Evolutionary conservation across 2,888 invertebrate species (phyloP).

Genomic region (Craniophora ligustri): DNA sequence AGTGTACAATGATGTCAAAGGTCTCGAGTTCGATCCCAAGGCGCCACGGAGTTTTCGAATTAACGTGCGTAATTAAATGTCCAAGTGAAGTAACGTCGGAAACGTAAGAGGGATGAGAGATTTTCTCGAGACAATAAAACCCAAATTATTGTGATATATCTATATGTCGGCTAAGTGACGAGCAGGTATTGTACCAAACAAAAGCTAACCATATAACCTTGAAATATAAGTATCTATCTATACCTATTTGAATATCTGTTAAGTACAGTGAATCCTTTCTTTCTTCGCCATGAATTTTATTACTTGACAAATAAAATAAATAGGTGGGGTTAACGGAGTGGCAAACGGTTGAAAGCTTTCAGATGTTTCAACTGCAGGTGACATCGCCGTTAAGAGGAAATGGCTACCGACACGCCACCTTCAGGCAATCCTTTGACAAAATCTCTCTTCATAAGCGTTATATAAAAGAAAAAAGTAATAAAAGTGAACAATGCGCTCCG

Average conservation of each 20-base stretch:
- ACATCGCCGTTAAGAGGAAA: constrained; percentile 69
- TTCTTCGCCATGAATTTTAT: constrained; percentile 40
- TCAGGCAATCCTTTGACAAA: constrained; percentile 45
- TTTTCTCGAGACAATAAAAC: no score
- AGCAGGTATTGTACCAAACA: no score
- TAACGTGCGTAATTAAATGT: no score
- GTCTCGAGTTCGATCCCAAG: no score
- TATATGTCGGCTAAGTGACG: no score
- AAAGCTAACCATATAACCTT: not conserved
- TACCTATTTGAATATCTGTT: not conserved
- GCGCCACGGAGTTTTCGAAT: no score
- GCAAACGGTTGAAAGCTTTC: constrained; percentile 82
- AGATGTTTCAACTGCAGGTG: constrained; percentile 71
- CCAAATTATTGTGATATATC: no score
- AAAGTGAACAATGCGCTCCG: constrained; percentile 6
- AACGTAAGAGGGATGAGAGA: no score
- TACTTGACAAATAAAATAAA: constrained; percentile 54
- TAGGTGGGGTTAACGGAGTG: constrained; percentile 70
- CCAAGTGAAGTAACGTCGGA: no score
- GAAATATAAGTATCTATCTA: not conserved
- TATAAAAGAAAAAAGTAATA: constrained; percentile 31
- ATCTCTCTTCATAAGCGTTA: constrained; percentile 35
- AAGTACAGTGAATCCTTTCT: constrained; percentile 11
- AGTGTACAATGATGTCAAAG: no score
- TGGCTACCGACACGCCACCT: constrained; percentile 65